phyloP scores from a whole-genome alignment of 2,113 vertebrate species.

The Cynoglossus semilaevis region DNA sequence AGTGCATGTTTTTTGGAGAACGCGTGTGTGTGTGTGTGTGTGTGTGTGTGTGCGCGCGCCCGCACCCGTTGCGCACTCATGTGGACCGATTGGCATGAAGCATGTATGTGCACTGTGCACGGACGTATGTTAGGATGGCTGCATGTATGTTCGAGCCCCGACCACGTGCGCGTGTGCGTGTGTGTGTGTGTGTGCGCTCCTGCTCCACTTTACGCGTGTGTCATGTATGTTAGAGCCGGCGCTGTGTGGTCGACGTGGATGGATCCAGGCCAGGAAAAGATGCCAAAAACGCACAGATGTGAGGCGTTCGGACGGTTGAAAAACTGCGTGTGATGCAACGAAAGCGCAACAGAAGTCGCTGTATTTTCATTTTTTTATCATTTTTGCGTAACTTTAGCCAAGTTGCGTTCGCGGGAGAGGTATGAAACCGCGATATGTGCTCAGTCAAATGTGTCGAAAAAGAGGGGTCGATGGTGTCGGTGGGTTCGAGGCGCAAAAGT shows the following conservation, averaged over 20 bases:
- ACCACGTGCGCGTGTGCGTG: neutral
- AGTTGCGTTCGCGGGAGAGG: constrained; percentile 11
- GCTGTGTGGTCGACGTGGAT: constrained; percentile 23
- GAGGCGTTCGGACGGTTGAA: too few species aligned
- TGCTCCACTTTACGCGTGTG: constrained; percentile 62
- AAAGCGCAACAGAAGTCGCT: constrained; percentile 53
- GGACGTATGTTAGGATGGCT: too few species aligned
- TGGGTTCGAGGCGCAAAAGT: neutral
- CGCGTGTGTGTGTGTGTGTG: constrained; percentile 12
- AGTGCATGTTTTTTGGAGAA: constrained; percentile 28
- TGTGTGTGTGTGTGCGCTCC: constrained; percentile 28
- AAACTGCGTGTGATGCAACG: neutral
- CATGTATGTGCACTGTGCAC: constrained; percentile 8
- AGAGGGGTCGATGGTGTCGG: too few species aligned
- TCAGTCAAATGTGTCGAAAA: too few species aligned
- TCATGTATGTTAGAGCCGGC: constrained; percentile 70
- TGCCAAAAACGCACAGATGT: too few species aligned
- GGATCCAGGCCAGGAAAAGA: constrained; percentile 47
- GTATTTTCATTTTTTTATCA: neutral
- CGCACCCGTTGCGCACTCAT: neutral
- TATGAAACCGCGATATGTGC: too few species aligned
- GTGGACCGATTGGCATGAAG: constrained; percentile 36
- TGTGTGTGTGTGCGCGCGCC: neutral
- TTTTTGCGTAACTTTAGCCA: constrained; percentile 35
- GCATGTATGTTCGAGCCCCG: too few species aligned